Evolutionary conservation across 2,797 vertebrate species (phyloP).

Genomic region (Nasua narica): DNA sequence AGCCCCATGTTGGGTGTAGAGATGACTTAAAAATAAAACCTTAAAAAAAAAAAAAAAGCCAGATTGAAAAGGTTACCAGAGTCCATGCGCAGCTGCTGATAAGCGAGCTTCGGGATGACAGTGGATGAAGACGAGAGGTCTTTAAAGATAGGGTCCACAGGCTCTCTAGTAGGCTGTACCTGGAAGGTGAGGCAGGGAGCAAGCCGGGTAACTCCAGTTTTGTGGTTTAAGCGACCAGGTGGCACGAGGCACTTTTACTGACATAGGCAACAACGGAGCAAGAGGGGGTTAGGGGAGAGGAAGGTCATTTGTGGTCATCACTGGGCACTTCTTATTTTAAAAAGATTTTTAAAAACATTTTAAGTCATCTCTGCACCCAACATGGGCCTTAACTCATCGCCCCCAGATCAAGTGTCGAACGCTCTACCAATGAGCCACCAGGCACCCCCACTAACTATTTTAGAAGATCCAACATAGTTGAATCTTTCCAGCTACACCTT

Average conservation of each 20-base stretch:
- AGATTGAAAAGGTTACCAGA: not conserved
- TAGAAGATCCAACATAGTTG: too few species aligned
- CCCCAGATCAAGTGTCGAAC: not conserved
- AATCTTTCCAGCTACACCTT: not conserved
- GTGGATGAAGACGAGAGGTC: not conserved
- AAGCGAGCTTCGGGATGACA: not conserved
- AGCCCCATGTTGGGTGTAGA: not conserved
- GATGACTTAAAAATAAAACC: not conserved
- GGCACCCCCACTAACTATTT: not conserved
- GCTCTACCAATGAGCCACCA: not conserved
- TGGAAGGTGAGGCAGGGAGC: not conserved
- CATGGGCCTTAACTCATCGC: not conserved
- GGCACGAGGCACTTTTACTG: not conserved
- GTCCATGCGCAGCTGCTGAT: not conserved
- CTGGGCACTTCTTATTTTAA: not conserved
- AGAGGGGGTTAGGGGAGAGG: not conserved
- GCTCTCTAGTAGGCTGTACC: fast-evolving
- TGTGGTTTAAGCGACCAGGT: not conserved
- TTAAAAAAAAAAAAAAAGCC: not conserved
- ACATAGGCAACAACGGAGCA: not conserved
- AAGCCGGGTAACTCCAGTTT: not conserved
- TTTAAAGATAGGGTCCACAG: not conserved
- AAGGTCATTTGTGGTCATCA: not conserved
- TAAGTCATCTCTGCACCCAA: not conserved
- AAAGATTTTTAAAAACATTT: not conserved